A percentile compares a stretch with the other conserved stretches of the same genome.
phyloP scores from a whole-genome alignment of 2,888 invertebrate species.

The Baccha elongata region DNA sequence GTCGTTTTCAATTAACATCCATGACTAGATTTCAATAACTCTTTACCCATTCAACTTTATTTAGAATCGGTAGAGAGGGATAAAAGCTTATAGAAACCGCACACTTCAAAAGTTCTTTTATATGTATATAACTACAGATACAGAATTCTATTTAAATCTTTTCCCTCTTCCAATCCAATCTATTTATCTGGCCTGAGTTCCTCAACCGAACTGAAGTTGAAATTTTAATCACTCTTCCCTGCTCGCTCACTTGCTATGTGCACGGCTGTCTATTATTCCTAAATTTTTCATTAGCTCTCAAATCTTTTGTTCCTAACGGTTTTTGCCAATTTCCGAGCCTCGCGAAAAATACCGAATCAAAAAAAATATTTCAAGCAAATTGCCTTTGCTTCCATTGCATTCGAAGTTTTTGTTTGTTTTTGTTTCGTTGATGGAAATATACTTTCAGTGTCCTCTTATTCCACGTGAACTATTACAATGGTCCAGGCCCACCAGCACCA shows the following conservation, averaged over 20 bases:
- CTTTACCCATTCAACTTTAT: neutral
- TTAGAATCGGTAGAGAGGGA: neutral
- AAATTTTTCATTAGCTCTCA: slow-evolving; percentile 65
- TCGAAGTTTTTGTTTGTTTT: neutral
- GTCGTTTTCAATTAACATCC: slow-evolving; percentile 8
- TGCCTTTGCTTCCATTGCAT: slow-evolving; percentile 27
- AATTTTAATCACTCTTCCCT: slow-evolving; percentile 53
- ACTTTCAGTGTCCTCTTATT: slow-evolving; percentile 39
- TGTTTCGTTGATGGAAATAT: slow-evolving; percentile 15
- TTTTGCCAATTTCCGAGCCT: slow-evolving; percentile 47
- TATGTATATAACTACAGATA: slow-evolving; percentile 17
- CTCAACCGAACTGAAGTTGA: slow-evolving; percentile 13
- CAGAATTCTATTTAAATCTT: slow-evolving; percentile 30
- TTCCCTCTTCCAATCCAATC: neutral
- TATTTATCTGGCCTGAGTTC: neutral
- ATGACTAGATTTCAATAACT: slow-evolving; percentile 22
- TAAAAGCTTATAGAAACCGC: slow-evolving; percentile 30
- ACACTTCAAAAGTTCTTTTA: slow-evolving; percentile 43
- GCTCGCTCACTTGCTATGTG: neutral
- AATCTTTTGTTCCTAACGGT: slow-evolving; percentile 41
- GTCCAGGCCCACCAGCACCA: neutral
- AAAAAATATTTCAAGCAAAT: slow-evolving; percentile 25
- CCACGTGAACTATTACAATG: slow-evolving; percentile 34
- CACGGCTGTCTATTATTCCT: slow-evolving; percentile 36
- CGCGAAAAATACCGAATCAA: slow-evolving; percentile 1